Evolutionary conservation across 2,113 vertebrate species (phyloP).

Genomic region (pig (Sus scrofa)): T2T-Sscrofa CM000817.6:8777001-8777500

Average conservation of each 20-base stretch:
- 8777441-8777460: background rate
- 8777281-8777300: background rate
- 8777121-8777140: too few species aligned
- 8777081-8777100: too few species aligned
- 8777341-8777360: background rate
- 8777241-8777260: background rate
- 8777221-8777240: background rate
- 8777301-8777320: background rate
- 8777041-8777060: background rate
- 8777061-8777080: too few species aligned
- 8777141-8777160: too few species aligned
- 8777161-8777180: too few species aligned
- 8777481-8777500: background rate
- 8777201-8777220: background rate
- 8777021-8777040: background rate
- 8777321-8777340: background rate
- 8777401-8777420: background rate
- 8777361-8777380: background rate
- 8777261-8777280: background rate
- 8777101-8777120: too few species aligned
- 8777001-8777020: background rate
- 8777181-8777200: background rate
- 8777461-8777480: background rate
- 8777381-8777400: background rate
- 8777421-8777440: background rate